phyloP scores from a whole-genome alignment of 1,140 invertebrate genomes.

The Lepeophtheirus salmonis region DNA sequence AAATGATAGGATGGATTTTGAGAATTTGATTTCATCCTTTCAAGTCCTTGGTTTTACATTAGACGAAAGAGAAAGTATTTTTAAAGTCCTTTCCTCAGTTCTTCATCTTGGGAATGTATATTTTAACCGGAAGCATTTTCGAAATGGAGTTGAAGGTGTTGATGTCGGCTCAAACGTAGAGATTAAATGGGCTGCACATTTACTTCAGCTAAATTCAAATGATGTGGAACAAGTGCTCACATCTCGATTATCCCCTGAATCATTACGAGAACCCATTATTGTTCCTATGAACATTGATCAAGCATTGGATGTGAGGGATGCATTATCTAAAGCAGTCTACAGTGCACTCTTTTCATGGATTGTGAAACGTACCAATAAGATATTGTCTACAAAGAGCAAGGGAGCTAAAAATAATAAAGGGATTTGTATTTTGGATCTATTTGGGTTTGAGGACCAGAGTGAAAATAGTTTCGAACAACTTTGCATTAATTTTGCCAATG shows the following conservation, averaged over 20 bases:
- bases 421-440: conserved; percentile 45
- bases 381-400: conserved; percentile 20
- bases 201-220: conserved; percentile 62
- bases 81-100: conserved; percentile 65
- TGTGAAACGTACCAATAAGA: conserved; percentile 64
- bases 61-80: conserved; percentile 76
- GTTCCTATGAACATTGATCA: conserved; percentile 87
- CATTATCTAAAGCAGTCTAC: conserved; percentile 88
- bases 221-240: conserved; percentile 76
- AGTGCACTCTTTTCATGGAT: conserved; percentile 87
- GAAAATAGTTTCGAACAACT: conserved; percentile 94
- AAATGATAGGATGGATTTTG: conserved; percentile 70
- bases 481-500: conserved; percentile 95
- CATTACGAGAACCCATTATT: conserved; percentile 64
- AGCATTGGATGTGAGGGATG: conserved; percentile 80
- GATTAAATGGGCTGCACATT: conserved; percentile 85
- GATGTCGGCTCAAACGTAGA: conserved; percentile 85
- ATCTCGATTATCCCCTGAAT: conserved; percentile 77
- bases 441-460: conserved; percentile 44
- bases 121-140: conserved; percentile 69
- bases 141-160: conserved; percentile 81
- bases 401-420: conserved; percentile 50
- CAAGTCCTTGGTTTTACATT: conserved; percentile 68
- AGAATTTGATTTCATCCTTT: conserved; percentile 71
- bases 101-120: conserved; percentile 89